phyloP scores from a whole-genome alignment of 2,113 vertebrate species.

The Talpa occidentalis region DNA sequence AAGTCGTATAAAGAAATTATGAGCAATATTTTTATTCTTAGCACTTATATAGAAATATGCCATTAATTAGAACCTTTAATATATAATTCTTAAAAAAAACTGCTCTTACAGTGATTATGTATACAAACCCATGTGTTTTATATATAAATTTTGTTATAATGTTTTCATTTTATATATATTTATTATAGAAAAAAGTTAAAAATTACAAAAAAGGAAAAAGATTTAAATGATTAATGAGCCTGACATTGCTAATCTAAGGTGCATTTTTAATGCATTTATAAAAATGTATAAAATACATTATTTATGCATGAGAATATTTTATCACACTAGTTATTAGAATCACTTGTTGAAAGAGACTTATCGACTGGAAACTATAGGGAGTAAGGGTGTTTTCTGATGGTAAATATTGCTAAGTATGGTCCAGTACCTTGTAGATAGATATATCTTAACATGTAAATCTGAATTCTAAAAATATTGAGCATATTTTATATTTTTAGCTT shows the following conservation, averaged over 20 bases:
- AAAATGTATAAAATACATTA: background rate
- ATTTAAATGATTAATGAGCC: background rate
- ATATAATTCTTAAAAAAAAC: background rate
- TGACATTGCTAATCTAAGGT: background rate
- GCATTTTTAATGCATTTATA: background rate
- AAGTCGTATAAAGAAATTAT: conserved; percentile 24
- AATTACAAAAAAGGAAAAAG: background rate
- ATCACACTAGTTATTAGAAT: background rate
- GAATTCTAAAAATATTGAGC: background rate
- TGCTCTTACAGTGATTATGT: background rate
- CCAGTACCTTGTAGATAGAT: background rate
- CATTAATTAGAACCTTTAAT: background rate
- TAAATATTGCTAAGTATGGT: background rate
- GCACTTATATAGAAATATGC: background rate
- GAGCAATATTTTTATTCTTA: background rate
- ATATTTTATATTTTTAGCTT: background rate
- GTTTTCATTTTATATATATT: background rate
- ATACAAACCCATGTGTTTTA: background rate
- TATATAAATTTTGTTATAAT: background rate
- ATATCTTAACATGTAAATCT: background rate
- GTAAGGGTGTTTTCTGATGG: background rate
- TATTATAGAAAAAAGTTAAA: conserved; percentile 16
- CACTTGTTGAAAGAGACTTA: background rate
- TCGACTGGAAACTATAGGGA: background rate
- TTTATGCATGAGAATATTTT: background rate